phyloP scores from a whole-genome alignment of 2,113 vertebrate genomes.

The Eublepharis macularius region DNA sequence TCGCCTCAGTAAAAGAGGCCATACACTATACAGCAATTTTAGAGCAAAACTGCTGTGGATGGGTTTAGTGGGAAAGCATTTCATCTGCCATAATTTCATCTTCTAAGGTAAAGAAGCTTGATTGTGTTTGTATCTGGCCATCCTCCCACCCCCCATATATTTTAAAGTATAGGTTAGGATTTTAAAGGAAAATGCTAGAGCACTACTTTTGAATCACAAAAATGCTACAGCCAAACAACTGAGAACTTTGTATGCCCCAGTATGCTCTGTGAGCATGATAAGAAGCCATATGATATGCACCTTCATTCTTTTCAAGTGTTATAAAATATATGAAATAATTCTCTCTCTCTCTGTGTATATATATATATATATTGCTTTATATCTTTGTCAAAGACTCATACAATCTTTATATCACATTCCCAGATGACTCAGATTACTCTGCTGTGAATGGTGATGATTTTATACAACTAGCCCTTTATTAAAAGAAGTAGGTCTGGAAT shows the following conservation, averaged over 20 bases:
- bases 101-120: neutral
- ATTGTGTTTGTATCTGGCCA: too few species aligned
- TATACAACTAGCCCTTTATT: conserved; percentile 49
- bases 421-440: conserved; percentile 48
- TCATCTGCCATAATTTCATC: neutral
- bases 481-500: conserved; percentile 55
- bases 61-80: too few species aligned
- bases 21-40: too few species aligned
- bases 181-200: too few species aligned
- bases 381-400: conserved; percentile 43
- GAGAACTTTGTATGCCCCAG: neutral
- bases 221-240: conserved; percentile 6
- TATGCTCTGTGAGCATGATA: conserved; percentile 3
- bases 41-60: too few species aligned
- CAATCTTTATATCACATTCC: conserved; percentile 50
- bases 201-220: neutral
- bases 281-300: conserved; percentile 28
- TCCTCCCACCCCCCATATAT: too few species aligned
- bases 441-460: conserved; percentile 63
- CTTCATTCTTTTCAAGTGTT: conserved; percentile 40
- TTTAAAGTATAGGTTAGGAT: too few species aligned
- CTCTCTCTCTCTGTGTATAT: conserved; percentile 34
- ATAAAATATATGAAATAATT: conserved; percentile 37
- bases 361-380: conserved; percentile 31
- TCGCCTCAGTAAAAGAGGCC: too few species aligned